A percentile compares a stretch with the other conserved stretches of the same genome.
Conservation (phyloP, 2,888 invertebrate species). For the Ectemnius continuus region DNA sequence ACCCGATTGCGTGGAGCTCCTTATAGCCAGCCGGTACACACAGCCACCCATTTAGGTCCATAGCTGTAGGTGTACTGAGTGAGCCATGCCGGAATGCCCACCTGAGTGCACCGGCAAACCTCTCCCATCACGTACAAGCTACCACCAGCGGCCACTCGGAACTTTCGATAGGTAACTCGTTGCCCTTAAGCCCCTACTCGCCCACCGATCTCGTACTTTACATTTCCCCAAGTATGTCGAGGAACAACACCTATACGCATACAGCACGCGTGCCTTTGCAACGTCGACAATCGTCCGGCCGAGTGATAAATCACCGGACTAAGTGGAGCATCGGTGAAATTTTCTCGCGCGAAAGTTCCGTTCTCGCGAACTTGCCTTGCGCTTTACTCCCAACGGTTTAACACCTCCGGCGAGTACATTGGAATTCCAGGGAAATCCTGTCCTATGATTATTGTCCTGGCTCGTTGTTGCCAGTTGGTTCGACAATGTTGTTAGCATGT, state of each 20-base stretch:
- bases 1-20: slow-evolving; percentile 38
- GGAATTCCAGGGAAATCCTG: no score
- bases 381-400: no score
- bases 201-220: background rate
- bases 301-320: background rate
- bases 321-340: slow-evolving; percentile 10
- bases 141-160: slow-evolving; percentile 44
- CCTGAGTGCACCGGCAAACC: slow-evolving; percentile 11
- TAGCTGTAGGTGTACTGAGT: slow-evolving; percentile 47
- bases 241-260: background rate
- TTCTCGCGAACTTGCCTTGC: background rate
- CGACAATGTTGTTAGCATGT: no score
- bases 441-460: no score
- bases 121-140: slow-evolving; percentile 20
- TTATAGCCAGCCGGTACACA: slow-evolving; percentile 12
- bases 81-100: slow-evolving; percentile 37
- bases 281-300: background rate
- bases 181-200: slow-evolving; percentile 8
- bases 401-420: no score
- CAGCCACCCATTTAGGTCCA: slow-evolving; percentile 45
- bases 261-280: no score
- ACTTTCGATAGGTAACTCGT: slow-evolving; percentile 52
- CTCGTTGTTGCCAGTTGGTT: no score
- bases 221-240: background rate
- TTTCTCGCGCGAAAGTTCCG: background rate